phyloP scores from a whole-genome alignment of 2,113 vertebrate genomes.

The Hippocampus zosterae region DNA sequence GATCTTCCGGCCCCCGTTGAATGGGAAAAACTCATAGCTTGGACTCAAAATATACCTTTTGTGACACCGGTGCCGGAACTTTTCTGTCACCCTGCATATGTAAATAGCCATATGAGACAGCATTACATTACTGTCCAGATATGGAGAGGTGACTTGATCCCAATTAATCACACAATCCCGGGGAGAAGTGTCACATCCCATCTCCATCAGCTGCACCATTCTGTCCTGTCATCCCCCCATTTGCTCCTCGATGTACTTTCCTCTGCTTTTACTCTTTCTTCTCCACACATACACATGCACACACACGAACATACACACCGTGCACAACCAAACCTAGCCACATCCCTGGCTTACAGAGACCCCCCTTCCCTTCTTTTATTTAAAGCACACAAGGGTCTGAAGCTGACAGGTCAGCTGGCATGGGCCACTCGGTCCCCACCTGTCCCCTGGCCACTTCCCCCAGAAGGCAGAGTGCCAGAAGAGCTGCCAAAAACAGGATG shows the following conservation, averaged over 20 bases:
- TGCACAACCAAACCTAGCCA: conserved; percentile 23
- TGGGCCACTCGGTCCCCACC: conserved; percentile 63
- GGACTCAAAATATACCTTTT: background rate
- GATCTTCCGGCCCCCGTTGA: too few species aligned
- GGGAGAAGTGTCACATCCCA: conserved; percentile 87
- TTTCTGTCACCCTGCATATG: conserved; percentile 47
- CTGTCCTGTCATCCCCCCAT: conserved; percentile 55
- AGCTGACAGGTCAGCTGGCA: conserved; percentile 75
- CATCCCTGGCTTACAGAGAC: conserved; percentile 25
- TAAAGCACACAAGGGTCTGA: conserved; percentile 50
- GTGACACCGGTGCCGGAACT: background rate
- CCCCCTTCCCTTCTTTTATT: conserved; percentile 41
- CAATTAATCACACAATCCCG: conserved; percentile 91
- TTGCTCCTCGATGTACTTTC: conserved; percentile 55
- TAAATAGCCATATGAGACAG: conserved; percentile 81
- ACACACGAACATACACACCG: conserved; percentile 12
- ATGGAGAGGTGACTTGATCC: conserved; percentile 86
- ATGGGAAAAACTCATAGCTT: too few species aligned
- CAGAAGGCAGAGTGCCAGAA: conserved; percentile 59
- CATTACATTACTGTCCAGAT: conserved; percentile 78
- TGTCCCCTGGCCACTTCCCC: conserved; percentile 62
- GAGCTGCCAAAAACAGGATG: conserved; percentile 57
- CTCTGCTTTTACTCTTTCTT: conserved; percentile 10
- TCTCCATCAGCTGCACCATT: conserved; percentile 78
- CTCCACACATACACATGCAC: background rate